Conservation (phyloP, 2,113 vertebrate species). For the Gobiocypris rarus region DNA sequence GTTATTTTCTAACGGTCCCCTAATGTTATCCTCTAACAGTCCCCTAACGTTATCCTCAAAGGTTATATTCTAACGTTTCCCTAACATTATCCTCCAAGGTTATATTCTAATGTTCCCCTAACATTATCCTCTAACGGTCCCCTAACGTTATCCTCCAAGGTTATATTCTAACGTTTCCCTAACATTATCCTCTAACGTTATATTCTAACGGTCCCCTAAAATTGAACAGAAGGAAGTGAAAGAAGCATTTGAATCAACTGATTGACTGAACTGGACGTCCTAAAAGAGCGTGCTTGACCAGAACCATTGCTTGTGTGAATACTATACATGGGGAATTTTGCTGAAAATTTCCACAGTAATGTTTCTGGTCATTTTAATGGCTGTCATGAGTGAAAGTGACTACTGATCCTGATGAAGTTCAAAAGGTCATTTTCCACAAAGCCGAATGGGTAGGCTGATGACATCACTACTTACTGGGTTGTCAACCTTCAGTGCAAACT, state of each 20-base stretch:
- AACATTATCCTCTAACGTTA: too few species aligned
- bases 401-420: background rate
- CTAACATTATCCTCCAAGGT: too few species aligned
- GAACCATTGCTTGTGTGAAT: background rate
- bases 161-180: too few species aligned
- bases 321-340: background rate
- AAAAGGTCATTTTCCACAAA: background rate
- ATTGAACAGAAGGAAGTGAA: background rate
- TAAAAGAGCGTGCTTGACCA: background rate
- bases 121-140: too few species aligned
- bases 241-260: background rate
- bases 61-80: too few species aligned
- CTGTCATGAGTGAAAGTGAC: background rate
- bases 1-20: too few species aligned
- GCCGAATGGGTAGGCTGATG: background rate
- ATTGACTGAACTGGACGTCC: background rate
- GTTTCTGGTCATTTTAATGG: background rate
- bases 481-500: slow-evolving; percentile 96
- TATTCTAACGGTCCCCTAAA: too few species aligned
- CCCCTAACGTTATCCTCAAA: too few species aligned
- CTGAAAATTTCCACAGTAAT: background rate
- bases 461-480: slow-evolving; percentile 84
- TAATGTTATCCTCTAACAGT: too few species aligned
- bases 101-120: too few species aligned
- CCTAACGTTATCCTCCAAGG: too few species aligned